Base-by-base conservation (phyloP, 2,888 invertebrate species). In the Xanthia icteritia region DNA sequence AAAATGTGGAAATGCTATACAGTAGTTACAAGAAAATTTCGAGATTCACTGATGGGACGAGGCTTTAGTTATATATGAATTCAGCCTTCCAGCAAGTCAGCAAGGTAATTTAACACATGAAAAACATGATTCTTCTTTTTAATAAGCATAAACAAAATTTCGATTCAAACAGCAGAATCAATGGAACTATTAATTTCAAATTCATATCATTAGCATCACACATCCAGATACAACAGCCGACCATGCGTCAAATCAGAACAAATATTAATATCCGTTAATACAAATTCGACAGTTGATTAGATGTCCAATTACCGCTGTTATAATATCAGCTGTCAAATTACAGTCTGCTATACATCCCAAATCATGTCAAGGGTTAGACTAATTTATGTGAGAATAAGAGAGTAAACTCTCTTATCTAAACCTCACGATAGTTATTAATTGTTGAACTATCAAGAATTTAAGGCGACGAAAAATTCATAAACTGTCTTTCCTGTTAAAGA, bases 321-420 rank as follows among this genome's bases (percentile, higher is more conserved):
- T 80, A 23, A 79, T 68, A 76, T 85, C 82, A 76, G 58, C 67
- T 74, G 87, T 77, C 88, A 83, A 78, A 85, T 87, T 88, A 81
- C 70, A 63, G 69, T 68, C 77, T 48, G 65, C 36, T 64, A 60
- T 65, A 56, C 31, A 56, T 51, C 65, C 63, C 73, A 67, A 80
- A 70, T 77, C 68, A 69, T 60, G 60, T 77, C 73, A 73, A 78
- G 75, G 69, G 69, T 73, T 69, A 67, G 65, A 82, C 65, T 78
- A 75, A 82, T 64, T 81, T 39, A 71, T 71, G 64, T 71, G 61
- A 63, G 45, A 63, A 76, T 63, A n/a, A n/a, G 2, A 31, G 63
- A 17, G 48, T 58, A 64, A 70, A 54, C 13, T 51, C 39, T 20
- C 45, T 15, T 20, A 63, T 5, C 27, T 48, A 54, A 42, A 39